A percentile compares a stretch with the other conserved stretches of the same genome.
Evolutionary conservation across 2,888 invertebrate genomes (phyloP).

Genomic region (Epiblema foenella): DNA sequence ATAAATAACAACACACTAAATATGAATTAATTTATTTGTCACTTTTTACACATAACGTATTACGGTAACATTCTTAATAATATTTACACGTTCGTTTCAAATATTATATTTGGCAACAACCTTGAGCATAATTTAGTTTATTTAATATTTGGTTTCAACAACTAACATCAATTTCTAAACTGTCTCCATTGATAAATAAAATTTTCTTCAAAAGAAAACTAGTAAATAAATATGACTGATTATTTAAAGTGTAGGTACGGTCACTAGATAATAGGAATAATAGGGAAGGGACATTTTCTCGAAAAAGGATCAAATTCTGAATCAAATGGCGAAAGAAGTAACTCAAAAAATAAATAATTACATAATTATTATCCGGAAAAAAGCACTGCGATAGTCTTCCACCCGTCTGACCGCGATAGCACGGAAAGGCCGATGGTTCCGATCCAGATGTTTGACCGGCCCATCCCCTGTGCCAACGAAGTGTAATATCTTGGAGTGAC

Average conservation of each 20-base stretch:
- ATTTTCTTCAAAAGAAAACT: slow-evolving; percentile 15
- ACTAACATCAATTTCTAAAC: slow-evolving; percentile 47
- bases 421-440: too few relatives aligned
- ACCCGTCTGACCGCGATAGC: too few relatives aligned
- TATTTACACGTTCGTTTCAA: slow-evolving; percentile 59
- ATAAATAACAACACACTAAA: slow-evolving; percentile 7
- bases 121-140: slow-evolving; percentile 62
- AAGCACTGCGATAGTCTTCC: too few relatives aligned
- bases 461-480: too few relatives aligned
- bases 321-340: too few relatives aligned
- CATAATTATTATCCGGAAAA: too few relatives aligned
- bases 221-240: neutral
- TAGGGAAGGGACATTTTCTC: too few relatives aligned
- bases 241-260: neutral
- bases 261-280: too few relatives aligned
- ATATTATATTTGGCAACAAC: slow-evolving; percentile 65
- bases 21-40: slow-evolving; percentile 44
- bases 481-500: too few relatives aligned
- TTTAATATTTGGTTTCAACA: slow-evolving; percentile 43
- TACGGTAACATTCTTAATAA: slow-evolving; percentile 37
- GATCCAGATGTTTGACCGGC: too few relatives aligned
- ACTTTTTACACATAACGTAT: slow-evolving; percentile 47
- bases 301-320: too few relatives aligned
- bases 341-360: too few relatives aligned
- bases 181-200: slow-evolving; percentile 18